A percentile compares a stretch with the other conserved stretches of the same genome.
Conservation (phyloP, 2,113 vertebrate genomes). For the Jaculus jaculus region DNA sequence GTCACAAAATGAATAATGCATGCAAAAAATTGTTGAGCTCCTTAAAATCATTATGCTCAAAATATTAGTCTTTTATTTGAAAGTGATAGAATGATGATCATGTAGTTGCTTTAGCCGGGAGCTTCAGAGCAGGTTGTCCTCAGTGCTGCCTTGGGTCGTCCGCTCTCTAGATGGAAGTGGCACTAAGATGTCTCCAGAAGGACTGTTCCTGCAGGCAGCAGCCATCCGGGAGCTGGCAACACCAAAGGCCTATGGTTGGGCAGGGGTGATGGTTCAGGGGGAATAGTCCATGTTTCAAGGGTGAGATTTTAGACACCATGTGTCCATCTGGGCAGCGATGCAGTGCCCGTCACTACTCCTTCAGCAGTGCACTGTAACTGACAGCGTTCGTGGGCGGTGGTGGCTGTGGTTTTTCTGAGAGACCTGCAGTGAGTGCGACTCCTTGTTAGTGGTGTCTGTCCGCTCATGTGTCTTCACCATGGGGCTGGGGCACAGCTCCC, state of each 20-base stretch:
- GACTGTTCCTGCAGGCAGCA: not conserved
- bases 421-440: accelerated
- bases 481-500: not conserved
- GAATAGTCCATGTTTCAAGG: not conserved
- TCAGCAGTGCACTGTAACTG: not conserved
- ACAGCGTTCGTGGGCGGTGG: accelerated
- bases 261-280: not conserved
- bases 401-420: not conserved
- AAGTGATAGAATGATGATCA: slow-evolving; percentile 58
- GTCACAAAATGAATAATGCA: slow-evolving; percentile 84
- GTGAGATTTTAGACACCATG: not conserved
- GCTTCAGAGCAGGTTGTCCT: not conserved
- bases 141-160: not conserved
- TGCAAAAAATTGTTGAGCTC: slow-evolving; percentile 76
- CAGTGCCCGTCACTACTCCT: accelerated
- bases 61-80: slow-evolving; percentile 70
- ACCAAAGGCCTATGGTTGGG: accelerated
- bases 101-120: slow-evolving; percentile 45
- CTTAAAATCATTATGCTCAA: slow-evolving; percentile 77
- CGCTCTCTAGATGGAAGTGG: not conserved
- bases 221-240: accelerated
- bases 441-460: accelerated
- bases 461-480: accelerated
- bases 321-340: not conserved
- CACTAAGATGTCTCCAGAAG: accelerated